Evolutionary conservation across 2,113 vertebrate genomes (phyloP).

Genomic region (Gallinago undulata): DNA sequence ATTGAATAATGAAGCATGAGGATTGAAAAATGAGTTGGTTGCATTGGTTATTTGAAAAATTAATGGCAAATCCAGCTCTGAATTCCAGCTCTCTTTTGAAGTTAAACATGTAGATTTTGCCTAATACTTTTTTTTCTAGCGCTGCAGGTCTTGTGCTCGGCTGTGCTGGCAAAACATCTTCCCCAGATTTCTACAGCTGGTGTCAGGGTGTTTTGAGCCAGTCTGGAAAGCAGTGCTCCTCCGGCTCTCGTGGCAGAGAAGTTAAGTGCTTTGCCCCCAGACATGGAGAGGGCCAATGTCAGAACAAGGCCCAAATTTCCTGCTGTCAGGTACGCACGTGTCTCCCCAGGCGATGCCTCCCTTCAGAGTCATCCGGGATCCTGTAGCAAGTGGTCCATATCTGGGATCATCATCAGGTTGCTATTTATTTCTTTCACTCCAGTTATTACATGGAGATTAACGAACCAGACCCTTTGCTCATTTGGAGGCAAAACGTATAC

Average conservation of each 20-base stretch:
- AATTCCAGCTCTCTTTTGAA: slow-evolving; percentile 27
- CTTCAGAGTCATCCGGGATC: fast-evolving
- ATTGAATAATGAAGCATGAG: slow-evolving; percentile 60
- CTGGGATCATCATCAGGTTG: background rate
- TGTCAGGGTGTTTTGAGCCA: background rate
- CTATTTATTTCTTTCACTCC: background rate
- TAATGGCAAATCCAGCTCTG: background rate
- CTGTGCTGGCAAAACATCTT: background rate
- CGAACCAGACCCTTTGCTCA: background rate
- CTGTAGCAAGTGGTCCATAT: background rate
- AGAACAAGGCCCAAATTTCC: background rate
- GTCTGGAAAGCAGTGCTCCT: background rate
- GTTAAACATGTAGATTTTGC: slow-evolving; percentile 10
- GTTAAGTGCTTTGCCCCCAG: background rate
- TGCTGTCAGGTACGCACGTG: fast-evolving
- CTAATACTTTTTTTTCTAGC: background rate
- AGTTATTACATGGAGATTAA: background rate
- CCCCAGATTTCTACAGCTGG: background rate
- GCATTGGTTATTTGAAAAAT: slow-evolving; percentile 44
- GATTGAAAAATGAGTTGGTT: slow-evolving; percentile 59
- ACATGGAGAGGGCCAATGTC: fast-evolving
- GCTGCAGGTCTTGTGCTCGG: background rate
- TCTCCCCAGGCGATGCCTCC: background rate
- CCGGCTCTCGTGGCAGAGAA: background rate
- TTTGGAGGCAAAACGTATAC: background rate